A percentile compares a stretch with the other conserved stretches of the same genome.
These are phyloP conservation scores for Chrysopilus asiliformis DNA, from an alignment of 2,888 invertebrate species.

Conservation along the genomic window DNA sequence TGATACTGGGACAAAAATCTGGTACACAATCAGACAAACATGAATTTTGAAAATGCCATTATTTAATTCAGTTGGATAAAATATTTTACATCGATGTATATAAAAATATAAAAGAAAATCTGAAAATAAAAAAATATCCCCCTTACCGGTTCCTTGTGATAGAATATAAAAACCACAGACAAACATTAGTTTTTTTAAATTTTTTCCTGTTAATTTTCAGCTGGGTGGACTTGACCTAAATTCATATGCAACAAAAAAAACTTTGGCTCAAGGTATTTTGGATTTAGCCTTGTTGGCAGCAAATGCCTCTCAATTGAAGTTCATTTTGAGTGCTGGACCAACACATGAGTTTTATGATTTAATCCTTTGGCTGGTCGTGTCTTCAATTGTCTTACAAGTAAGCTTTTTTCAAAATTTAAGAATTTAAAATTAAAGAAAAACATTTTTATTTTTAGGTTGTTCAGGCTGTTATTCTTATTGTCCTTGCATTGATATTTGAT, in stretches of 20 bases:
- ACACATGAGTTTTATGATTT: conserved; percentile 13
- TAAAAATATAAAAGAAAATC: too few relatives aligned
- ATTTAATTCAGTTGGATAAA: too few relatives aligned
- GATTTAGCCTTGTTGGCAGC: conserved; percentile 15
- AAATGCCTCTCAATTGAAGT: conserved; percentile 16
- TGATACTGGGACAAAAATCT: too few relatives aligned
- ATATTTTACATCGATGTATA: too few relatives aligned
- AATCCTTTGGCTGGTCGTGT: conserved; percentile 11
- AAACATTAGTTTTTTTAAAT: too few relatives aligned
- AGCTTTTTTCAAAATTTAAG: neutral
- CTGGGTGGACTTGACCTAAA: conserved; percentile 12
- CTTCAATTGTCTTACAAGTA: conserved; percentile 14
- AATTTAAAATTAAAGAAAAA: neutral
- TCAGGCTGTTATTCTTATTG: conserved; percentile 13
- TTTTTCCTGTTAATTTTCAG: conserved; percentile 10
- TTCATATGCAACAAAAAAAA: conserved; percentile 14
- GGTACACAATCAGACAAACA: too few relatives aligned
- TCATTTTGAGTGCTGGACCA: conserved; percentile 10
- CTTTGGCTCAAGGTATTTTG: conserved; percentile 15
- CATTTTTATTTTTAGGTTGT: conserved; percentile 9
- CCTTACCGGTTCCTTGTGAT: too few relatives aligned
- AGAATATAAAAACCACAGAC: too few relatives aligned
- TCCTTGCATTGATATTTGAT: conserved; percentile 14
- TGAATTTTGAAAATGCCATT: too few relatives aligned
- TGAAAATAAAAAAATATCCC: too few relatives aligned